Base-by-base conservation (phyloP, 2,113 vertebrate species). In the Oncorhynchus kisutch region DNA sequence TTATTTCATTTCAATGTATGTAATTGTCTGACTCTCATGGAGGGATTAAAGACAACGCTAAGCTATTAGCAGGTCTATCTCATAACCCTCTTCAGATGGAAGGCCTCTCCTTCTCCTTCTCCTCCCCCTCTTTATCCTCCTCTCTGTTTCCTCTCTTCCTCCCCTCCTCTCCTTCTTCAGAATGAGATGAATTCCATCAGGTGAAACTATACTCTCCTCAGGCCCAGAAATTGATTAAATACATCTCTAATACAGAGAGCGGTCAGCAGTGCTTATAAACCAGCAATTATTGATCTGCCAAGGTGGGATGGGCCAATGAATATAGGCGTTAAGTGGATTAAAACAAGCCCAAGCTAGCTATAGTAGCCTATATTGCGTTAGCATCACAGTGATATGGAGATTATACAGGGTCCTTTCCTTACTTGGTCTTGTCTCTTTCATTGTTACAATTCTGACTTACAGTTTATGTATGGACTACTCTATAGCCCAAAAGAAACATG, bases 141-240 rank as follows among this genome's bases (percentile, higher is more conserved):
- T 39, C 39, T 39, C 39, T 2, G 8, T 39, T 39, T 39, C 7
- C 34, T 39, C 39, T 45, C 39, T 45, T 45, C 39, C 39, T 45
- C 39, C 39, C 39, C 39, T 45, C 39, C 39, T 12, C 70, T 76
- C 64, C 29, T 74, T 59, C 51, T 64, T 74, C 71, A 54, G 78
- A 78, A 84, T 78, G 73, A 87, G 78, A 72, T 76, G 70, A 78
- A 73, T 75, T 86, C 77, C 77, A 68, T 90, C 87, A 45, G 39
- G 39, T 9, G 39, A 11, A 87, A 79, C 84, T 80, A 82, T 76
- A 81, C 85, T 82, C 81, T 90, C 84, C 88, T 84, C 85, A 85
- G 74, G 87, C 80, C 54, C 75, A 39, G 22, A 72, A 77, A 85
- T 82, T 88, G 87, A 91, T 91, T 81, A 84, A 82, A 48, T 74